Evolutionary conservation across 1,140 invertebrate genomes (phyloP), one percentile per base, ranked within the genome.

Genomic region (Eupeodes corollae): DNA sequence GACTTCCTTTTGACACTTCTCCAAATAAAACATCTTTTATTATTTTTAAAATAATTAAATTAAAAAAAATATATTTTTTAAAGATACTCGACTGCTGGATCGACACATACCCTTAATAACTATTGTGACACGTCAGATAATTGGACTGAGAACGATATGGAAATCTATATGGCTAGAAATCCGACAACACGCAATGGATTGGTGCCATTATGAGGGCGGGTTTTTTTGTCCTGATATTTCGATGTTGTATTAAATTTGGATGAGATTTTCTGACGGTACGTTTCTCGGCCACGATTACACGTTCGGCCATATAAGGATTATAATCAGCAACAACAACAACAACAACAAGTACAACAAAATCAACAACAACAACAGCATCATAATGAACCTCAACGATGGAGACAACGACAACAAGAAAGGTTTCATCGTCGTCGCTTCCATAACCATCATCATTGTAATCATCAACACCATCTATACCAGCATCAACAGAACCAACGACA

Each of bases 121-220:
- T 88, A 87, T 63, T 83, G 83, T 61, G 88, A 91, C 59, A 89
- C 84, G 58, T 83, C 84, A 34, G 85, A 91, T 63, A 91, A 91
- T 64, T 93, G 89, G 89, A 94, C 90, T 44, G 91, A 94, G 68
- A 88, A 93, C 64, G 90, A 93, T 63, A 90, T 92, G 83, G 90
- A 94, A 55, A 91, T 93, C 57, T 94, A 94, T 70, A 90, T 91
- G 79, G 83, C 88, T 45, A 77, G 89, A 57, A 92, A 92, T 72
- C 83, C 86, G 44, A 91, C 88, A 13, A 82, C 86, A 37, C 78
- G 88, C 57, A 84, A 84, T 56, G 85, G 85, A 47, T 71, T 90
- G 50, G 86, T 91, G 56, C 86, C 86, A 54, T 79, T 89, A 70
- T 87, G 80, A 79, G 72, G 72, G 56, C 58, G 55, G 46, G 56